These are phyloP conservation scores for Pogonophryne albipinna DNA, from an alignment of 2,797 vertebrate species.

Conservation along the genomic window DNA sequence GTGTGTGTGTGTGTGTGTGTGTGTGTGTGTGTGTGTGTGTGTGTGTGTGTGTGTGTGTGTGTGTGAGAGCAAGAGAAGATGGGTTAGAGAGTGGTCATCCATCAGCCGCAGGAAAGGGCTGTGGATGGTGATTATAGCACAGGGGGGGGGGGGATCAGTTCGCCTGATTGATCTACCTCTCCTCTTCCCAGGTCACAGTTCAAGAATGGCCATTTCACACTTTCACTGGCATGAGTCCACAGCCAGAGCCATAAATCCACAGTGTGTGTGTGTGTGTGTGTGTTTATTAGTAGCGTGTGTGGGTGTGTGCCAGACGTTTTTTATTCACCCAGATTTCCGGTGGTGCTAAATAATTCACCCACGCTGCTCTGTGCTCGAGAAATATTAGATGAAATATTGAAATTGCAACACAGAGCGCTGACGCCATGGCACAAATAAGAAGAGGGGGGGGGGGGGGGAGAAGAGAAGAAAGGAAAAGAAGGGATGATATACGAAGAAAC, in stretches of 20 bases:
- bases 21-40: constrained; percentile 15
- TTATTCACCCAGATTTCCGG: constrained; percentile 62
- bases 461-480: neutral
- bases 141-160: constrained; percentile 45
- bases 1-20: constrained; percentile 14
- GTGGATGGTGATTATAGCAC: constrained; percentile 69
- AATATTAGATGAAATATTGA: constrained; percentile 80
- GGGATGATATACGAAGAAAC: neutral
- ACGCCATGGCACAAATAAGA: constrained; percentile 49
- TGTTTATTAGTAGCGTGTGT: constrained; percentile 13
- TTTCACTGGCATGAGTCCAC: constrained; percentile 53
- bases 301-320: constrained; percentile 31
- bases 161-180: constrained; percentile 76
- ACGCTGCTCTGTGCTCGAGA: constrained; percentile 59
- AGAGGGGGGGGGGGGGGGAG: neutral
- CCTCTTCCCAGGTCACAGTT: constrained; percentile 72
- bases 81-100: constrained; percentile 62
- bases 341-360: constrained; percentile 75
- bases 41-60: constrained; percentile 23
- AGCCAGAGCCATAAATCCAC: constrained; percentile 44
- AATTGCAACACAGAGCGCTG: constrained; percentile 66
- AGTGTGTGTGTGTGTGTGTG: constrained; percentile 5
- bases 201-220: constrained; percentile 69
- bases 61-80: constrained; percentile 39
- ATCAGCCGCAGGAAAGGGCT: constrained; percentile 67